Evolutionary conservation across 2,888 invertebrate species (phyloP), one percentile per base, ranked within the genome.

Genomic region (Agonopterix arenella): DNA sequence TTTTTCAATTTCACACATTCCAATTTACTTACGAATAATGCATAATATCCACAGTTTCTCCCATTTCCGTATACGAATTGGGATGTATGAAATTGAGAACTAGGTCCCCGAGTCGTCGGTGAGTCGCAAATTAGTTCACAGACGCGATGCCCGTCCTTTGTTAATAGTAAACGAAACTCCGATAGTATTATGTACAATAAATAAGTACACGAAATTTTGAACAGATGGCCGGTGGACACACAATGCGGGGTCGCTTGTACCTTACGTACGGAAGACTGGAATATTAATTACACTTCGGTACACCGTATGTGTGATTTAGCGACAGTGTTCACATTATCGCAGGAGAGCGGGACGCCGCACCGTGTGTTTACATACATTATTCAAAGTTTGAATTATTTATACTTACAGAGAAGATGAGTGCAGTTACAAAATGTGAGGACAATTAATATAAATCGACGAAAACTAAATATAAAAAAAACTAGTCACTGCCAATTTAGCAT

Each of bases 151-250:
- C 58, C 53, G 57, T 54, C 61, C 61, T 51, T 43, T 36, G 51
- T 47, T 53, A 56, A 50, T 54, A 58, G 52, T 52, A 51, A 50
- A 50, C 40, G 52, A 40, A 47, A 54, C 52, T 55, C 40, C n/a
- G n/a, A 40, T 40, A 40, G 40, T n/a, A 40, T 60, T 75, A 75
- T 76, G 72, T 76, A 77, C 73, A 77, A 72, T 70, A 73, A 73
- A 73, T 73, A 77, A 76, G 78, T 77, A 76, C 74, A 73, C 52
- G 53, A 59, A 64, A 66, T 64, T 68, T 69, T 41, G 36, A 46
- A 8, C 16, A 36, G 40, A 41, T 5, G 41, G 56, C 53, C 54
- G 54, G 54, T 47, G 54, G 40, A 47, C 48, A 51, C 47, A 44
- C 36, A n/a, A n/a, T 9, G 40, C 40, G 40, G 10, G 38, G n/a